phyloP scores from a whole-genome alignment of 2,113 vertebrate genomes.

The Uropsilus gracilis region DNA sequence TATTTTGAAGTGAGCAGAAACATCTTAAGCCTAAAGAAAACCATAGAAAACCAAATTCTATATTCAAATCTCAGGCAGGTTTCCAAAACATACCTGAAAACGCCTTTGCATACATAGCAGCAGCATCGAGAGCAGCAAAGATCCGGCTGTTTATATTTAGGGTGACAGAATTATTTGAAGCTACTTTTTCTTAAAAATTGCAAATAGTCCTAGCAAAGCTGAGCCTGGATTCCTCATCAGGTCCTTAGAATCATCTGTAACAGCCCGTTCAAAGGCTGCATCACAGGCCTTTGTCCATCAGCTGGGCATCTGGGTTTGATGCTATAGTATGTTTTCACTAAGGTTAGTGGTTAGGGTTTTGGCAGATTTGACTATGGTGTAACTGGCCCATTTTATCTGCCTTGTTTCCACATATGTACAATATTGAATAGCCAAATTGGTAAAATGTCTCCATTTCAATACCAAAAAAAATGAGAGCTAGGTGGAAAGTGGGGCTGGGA shows the following conservation, averaged over 20 bases:
- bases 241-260: slow-evolving; percentile 55
- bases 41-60: slow-evolving; percentile 48
- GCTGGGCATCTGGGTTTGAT: slow-evolving; percentile 67
- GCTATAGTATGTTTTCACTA: slow-evolving; percentile 54
- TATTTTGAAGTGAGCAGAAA: slow-evolving; percentile 38
- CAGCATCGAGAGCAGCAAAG: slow-evolving; percentile 3
- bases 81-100: slow-evolving; percentile 57
- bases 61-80: slow-evolving; percentile 55
- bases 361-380: slow-evolving; percentile 63
- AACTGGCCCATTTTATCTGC: slow-evolving; percentile 50
- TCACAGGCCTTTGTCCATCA: slow-evolving; percentile 39
- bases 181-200: slow-evolving; percentile 66
- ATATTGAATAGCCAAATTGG: slow-evolving; percentile 33
- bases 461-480: neutral
- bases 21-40: slow-evolving; percentile 20
- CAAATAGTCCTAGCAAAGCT: slow-evolving; percentile 53
- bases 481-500: slow-evolving; percentile 11
- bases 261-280: slow-evolving; percentile 63
- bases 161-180: slow-evolving; percentile 32
- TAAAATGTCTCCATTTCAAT: slow-evolving; percentile 61
- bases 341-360: slow-evolving; percentile 61
- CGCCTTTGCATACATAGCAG: slow-evolving; percentile 48
- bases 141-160: slow-evolving; percentile 39
- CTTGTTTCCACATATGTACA: neutral
- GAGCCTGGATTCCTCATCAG: slow-evolving; percentile 81